Base-by-base conservation (phyloP, 2,888 invertebrate genomes). In the Graphium colonna region DNA sequence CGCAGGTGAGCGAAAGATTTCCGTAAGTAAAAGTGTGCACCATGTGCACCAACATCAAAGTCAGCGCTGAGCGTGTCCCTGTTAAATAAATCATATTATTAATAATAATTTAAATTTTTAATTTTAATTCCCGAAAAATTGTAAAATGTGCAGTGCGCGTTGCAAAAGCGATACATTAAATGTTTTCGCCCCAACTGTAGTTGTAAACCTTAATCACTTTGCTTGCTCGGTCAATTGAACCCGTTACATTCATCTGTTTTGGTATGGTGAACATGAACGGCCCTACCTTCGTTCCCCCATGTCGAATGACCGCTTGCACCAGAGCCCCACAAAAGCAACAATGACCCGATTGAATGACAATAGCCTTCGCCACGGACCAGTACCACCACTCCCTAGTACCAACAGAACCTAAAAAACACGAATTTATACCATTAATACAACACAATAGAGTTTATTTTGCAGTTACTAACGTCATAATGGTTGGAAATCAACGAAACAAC, bases 281-380 rank as follows among this genome's bases (percentile, higher is more conserved):
- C 69, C 70, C 67, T 21, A n/a, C n/a, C n/a, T 21, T 5, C 5
- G 21, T 21, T 21, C 38, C 70, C 68, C 78, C 77, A 67, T 77
- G 72, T 71, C 69, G 69, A 77, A 79, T 77, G 74, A 60, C 62
- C 65, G 58, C 51, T 31, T 47, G 43, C 56, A 57, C 59, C 57
- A 67, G 68, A 61, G 70, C 60, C 64, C 73, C 69, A 80, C 82
- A 82, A 82, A 82, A 77, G 69, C 66, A 68, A 82, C 81, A 82
- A 83, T 75, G 72, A 70, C 66, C 62, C 67, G 77, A 84, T 85
- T 84, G 82, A 80, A 85, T 83, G 77, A 86, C 85, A 85, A 86
- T 81, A 68, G 79, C 65, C 69, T 65, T 49, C 65, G 73, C 68
- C 68, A 75, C 74, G 83, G 79, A 80, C 77, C 79, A 77, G 73